Base-by-base conservation (phyloP, 1,140 invertebrate genomes). In the Phymastichus coffea region DNA sequence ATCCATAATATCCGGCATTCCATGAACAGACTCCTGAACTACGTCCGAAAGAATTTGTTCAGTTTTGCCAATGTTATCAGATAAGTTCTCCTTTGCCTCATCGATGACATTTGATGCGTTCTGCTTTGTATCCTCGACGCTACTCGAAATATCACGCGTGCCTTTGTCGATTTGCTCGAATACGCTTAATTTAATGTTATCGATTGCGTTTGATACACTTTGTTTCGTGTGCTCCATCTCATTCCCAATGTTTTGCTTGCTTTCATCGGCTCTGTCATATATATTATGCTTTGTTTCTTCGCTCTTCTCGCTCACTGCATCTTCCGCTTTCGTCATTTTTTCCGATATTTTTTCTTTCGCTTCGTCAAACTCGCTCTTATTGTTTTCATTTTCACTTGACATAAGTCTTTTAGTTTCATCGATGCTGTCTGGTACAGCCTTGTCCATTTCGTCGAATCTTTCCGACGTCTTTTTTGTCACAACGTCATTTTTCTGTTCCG, bases 261-360 rank as follows among this genome's bases (percentile, higher is more conserved):
- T 44, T 38, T 49, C 23, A 19, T 35, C 17, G 17, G 52, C 49
- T 35, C 49, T 26, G 4, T 37, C 23, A 37, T 37, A 46, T 2
- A 26, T 15, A 57, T 6, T 40, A 17, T 40, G n/a, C 14, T 38
- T 17, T 14, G 10, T 23, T 20, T 17, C 25, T 2, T 23, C 14
- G 35, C 46, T 37, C 7, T 23, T 44, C 30, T 53, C 41, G 22
- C 4, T 2, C 15, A 64, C 49, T 1, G 46, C 43, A 1, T n/a
- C 46, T 48, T 58, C 60, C 10, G 55, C 43, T 23, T 56, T 35
- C 7, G 65, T 57, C 7, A 25, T 23, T 43, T 59, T 17, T 7
- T 51, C 46, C 20, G n/a, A 23, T 25, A 40, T 19, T 28, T n/a
- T 38, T 35, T 65, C n/a, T 4, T 38, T 38, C 14, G 26, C 7